Base-by-base conservation (phyloP, 2,888 invertebrate genomes). In the Eudemis profundana region DNA sequence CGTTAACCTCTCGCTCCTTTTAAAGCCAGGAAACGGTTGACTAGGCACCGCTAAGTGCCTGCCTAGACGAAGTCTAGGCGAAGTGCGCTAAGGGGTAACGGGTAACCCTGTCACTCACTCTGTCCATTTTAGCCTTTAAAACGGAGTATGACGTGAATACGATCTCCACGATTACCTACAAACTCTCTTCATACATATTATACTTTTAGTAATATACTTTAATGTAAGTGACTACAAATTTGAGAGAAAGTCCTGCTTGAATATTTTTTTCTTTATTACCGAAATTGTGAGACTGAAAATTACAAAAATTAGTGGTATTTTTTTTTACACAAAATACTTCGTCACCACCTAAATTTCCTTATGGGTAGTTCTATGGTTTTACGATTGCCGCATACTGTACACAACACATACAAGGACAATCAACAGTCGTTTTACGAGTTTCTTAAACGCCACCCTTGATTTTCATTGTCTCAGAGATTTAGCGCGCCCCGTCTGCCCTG, bases 11-110 rank as follows among this genome's bases (percentile, higher is more conserved):
- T 74, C 73, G 49, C 29, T 42, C 47, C 74, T 74, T 75, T 77
- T 76, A 72, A 76, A 70, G 72, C 71, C 71, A 69, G 74, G 76
- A 75, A 73, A 76, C 73, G 70, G 71, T 74, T 77, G 77, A 78
- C 78, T 77, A 78, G 76, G 80, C 82, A 78, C 78, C 78, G 79
- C 83, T 68, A 73, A 84, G 83, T 72, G 70, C 75, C 74, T 71
- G 74, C 78, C 81, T 81, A 81, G 78, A 79, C 81, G 74, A 40
- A 69, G 71, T 70, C 77, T 73, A 69, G 60, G 68, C 54, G 71
- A 69, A 82, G 81, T 69, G 81, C 74, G 70, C 71, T 72, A 72
- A 80, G 76, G 69, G 74, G 70, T 73, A 73, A 76, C 76, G n/a
- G n/a, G n/a, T n/a, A n/a, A n/a, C n/a, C n/a, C n/a, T n/a, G n/a